These are phyloP conservation scores for Antennarius striatus DNA, from an alignment of 2,113 vertebrate genomes.

Conservation along the genomic window DNA sequence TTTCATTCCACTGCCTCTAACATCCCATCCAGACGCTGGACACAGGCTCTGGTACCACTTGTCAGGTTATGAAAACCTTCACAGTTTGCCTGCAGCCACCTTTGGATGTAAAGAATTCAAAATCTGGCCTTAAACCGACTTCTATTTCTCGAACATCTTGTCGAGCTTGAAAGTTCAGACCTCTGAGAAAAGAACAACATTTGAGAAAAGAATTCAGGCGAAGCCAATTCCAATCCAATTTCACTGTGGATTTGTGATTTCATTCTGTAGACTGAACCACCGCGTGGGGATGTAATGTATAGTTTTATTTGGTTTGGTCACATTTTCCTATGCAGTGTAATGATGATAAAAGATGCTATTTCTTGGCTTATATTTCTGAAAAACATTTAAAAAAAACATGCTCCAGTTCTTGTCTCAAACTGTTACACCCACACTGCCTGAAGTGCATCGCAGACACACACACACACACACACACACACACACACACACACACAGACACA, in stretches of 20 bases:
- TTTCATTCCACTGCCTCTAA: background rate
- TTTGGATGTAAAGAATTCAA: slow-evolving; percentile 24
- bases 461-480: slow-evolving; percentile 4
- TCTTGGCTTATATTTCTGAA: slow-evolving; percentile 18
- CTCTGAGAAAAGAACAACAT: slow-evolving; percentile 50
- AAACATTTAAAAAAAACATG: slow-evolving; percentile 6
- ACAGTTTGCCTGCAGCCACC: background rate
- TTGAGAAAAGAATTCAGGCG: slow-evolving; percentile 40
- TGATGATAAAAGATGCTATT: slow-evolving; percentile 2
- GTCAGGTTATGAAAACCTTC: slow-evolving; percentile 7
- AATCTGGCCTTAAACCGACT: slow-evolving; percentile 32
- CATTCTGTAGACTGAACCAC: slow-evolving; percentile 37
- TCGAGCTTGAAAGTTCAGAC: slow-evolving; percentile 36
- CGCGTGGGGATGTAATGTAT: background rate
- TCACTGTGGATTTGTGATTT: slow-evolving; percentile 46
- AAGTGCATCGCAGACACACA: slow-evolving; percentile 26
- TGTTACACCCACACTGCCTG: slow-evolving; percentile 24
- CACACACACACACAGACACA: slow-evolving; percentile 15
- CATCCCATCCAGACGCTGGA: background rate
- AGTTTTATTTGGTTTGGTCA: slow-evolving; percentile 22
- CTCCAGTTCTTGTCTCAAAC: slow-evolving; percentile 20
- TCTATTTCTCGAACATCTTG: slow-evolving; percentile 40
- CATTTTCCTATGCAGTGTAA: slow-evolving; percentile 4
- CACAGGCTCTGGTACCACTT: background rate
- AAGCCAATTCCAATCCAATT: slow-evolving; percentile 53